These are phyloP conservation scores for Eubucco bourcierii DNA, from an alignment of 2,113 vertebrate species.

Conservation along the genomic window DNA sequence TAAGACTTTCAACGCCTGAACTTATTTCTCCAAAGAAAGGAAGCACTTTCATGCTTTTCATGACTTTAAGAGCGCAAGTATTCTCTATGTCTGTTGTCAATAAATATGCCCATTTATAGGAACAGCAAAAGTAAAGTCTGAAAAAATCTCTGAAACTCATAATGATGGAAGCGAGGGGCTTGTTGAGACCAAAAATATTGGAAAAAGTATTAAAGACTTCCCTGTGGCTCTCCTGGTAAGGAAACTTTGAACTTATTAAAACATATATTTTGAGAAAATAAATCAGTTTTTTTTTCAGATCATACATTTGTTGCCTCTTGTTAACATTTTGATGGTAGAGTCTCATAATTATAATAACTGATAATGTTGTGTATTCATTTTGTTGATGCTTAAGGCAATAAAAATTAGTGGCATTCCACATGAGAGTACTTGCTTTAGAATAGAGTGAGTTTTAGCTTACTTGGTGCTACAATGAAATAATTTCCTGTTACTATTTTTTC, in stretches of 20 bases:
- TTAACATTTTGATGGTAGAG: accelerated
- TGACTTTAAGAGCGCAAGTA: background rate
- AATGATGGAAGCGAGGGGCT: slow-evolving; percentile 46
- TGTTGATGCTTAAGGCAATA: background rate
- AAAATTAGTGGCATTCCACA: background rate
- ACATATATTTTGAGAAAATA: background rate
- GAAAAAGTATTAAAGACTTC: slow-evolving; percentile 77
- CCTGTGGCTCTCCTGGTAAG: slow-evolving; percentile 76
- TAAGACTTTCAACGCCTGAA: background rate
- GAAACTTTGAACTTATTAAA: background rate
- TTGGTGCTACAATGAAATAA: background rate
- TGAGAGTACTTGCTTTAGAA: background rate
- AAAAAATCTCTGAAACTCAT: slow-evolving; percentile 76
- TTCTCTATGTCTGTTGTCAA: background rate
- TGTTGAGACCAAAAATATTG: slow-evolving; percentile 59
- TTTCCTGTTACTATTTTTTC: background rate
- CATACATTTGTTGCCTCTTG: background rate
- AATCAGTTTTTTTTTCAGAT: background rate
- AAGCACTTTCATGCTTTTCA: background rate
- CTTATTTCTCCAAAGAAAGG: background rate
- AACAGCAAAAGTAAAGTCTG: slow-evolving; percentile 72
- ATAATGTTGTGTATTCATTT: background rate
- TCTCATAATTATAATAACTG: no score
- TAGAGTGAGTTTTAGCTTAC: background rate
- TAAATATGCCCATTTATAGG: slow-evolving; percentile 61